Base-by-base conservation (phyloP, 1,140 invertebrate genomes). In the Formica exsecta region DNA sequence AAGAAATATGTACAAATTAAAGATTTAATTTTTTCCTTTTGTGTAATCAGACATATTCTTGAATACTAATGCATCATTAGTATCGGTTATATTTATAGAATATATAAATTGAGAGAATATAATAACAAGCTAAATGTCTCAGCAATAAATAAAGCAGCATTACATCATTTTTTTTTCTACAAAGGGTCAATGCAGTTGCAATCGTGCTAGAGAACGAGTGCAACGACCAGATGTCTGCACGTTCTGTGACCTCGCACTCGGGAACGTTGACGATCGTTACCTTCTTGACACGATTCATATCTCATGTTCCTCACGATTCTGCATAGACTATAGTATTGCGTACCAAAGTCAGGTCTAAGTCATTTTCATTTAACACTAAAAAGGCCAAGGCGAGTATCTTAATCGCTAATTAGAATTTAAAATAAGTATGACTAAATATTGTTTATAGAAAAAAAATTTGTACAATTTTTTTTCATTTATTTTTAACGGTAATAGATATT, bases 191-290 rank as follows among this genome's bases (percentile, higher is more conserved):
- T 4, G 19, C 13, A 19, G n/a, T 83, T 51, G 79, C 48, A 61
- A 48, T 57, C 36, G 64, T 22, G 22, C n/a, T 13, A 32, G 25
- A 32, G 22, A 57, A 48, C 44, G 76, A 68, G 76, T 57, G 48
- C 65, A 80, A 80, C 77, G 48, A 80, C 57, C 22, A 29, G 29
- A 41, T 41, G 32, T 70, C 19, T 70, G 77, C 77, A 80, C 77
- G 77, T 80, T 68, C 38, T 70, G 32, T 80, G 48, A 57, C 22
- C 48, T 6, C 62, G 36, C 22, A 80, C 22, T 59, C 16, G 62
- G 36, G 16, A 44, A 80, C 32, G n/a, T 32, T 38, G 44, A 70
- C 22, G 9, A 70, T 41, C 22, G 9, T 70, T 70, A 22, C 22
- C 16, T 11, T 44, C 32, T 48, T 48, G 25, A 73, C 38, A 73